Evolutionary conservation across 2,888 invertebrate species (phyloP).

Genomic region (Cerceris ruficornis): DNA sequence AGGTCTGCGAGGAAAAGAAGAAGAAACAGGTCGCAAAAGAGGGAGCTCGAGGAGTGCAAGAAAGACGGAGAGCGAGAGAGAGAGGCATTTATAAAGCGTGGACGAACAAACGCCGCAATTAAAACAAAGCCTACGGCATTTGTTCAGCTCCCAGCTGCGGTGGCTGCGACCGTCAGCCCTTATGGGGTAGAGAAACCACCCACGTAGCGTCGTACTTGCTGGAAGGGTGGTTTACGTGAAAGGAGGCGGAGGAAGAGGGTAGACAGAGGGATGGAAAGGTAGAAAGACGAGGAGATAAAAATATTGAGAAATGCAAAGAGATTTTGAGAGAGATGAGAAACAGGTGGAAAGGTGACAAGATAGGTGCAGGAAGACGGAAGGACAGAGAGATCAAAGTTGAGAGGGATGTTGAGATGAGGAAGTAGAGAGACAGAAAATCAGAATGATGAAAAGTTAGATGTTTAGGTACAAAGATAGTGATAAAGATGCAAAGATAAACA

Average conservation of each 20-base stretch:
- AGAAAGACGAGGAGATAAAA: background rate
- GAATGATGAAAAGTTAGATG: too few relatives aligned
- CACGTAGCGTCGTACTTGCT: constrained; percentile 11
- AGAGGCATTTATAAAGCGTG: constrained; percentile 65
- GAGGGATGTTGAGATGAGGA: too few relatives aligned
- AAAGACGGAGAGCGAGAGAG: constrained; percentile 48
- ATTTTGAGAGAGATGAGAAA: too few relatives aligned
- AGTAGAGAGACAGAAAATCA: too few relatives aligned
- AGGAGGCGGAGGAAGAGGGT: background rate
- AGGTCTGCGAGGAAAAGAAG: constrained; percentile 3
- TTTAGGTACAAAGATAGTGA: too few relatives aligned
- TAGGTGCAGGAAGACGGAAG: too few relatives aligned
- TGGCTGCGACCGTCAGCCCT: constrained; percentile 29
- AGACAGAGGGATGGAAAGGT: background rate
- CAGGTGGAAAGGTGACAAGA: too few relatives aligned
- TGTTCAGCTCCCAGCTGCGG: constrained; percentile 56
- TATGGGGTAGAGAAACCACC: constrained; percentile 34
- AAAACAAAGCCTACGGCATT: constrained; percentile 75
- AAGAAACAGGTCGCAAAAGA: constrained; percentile 34
- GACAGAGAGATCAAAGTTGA: too few relatives aligned
- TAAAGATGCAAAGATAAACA: too few relatives aligned
- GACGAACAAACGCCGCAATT: constrained; percentile 74
- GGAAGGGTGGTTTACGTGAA: constrained; percentile 29
- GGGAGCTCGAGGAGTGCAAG: constrained; percentile 52
- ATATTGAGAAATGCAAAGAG: too few relatives aligned